Conservation (phyloP, 2,113 vertebrate genomes). For the Penelope pileata region DNA sequence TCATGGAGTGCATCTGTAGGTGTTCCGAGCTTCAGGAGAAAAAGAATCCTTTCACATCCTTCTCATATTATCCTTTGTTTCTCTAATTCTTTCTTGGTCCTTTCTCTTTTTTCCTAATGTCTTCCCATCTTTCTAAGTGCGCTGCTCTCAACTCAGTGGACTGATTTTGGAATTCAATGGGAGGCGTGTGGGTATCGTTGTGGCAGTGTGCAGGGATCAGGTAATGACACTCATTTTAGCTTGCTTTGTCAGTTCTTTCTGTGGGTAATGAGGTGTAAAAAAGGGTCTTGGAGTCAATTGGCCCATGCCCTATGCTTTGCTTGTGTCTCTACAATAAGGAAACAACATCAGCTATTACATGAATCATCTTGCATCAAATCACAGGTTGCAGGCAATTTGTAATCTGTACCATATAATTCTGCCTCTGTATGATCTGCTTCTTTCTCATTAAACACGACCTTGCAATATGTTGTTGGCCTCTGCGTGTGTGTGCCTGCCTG, state of each 20-base stretch:
- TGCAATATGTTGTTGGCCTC: neutral
- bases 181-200: neutral
- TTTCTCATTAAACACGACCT: constrained; percentile 43
- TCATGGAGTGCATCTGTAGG: neutral
- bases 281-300: neutral
- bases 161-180: neutral
- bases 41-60: neutral
- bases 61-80: neutral
- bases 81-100: too few relatives aligned
- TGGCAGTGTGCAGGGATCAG: neutral
- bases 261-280: neutral
- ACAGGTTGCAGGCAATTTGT: neutral
- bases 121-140: neutral
- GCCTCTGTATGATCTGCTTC: neutral
- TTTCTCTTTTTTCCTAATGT: neutral
- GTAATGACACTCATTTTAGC: accelerated
- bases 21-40: neutral
- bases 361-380: neutral
- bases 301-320: neutral
- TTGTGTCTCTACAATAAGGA: neutral
- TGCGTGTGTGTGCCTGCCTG: neutral
- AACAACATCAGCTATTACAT: neutral
- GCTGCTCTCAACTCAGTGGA: neutral
- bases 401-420: neutral
- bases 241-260: neutral